phyloP scores from a whole-genome alignment of 2,888 invertebrate genomes.

The Ischnura elegans region DNA sequence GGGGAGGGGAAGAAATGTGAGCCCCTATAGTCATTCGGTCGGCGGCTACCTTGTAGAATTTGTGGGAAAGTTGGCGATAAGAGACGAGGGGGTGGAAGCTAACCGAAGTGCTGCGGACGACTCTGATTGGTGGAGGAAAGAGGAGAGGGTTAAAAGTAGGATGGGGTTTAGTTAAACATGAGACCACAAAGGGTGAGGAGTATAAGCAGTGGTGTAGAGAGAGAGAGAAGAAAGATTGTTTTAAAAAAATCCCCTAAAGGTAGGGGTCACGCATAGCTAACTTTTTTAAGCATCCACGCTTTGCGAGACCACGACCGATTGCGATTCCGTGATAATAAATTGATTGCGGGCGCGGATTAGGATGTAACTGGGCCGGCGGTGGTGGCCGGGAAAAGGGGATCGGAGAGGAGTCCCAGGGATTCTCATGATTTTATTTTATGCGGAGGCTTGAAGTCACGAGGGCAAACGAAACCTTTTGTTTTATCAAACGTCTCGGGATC shows the following conservation, averaged over 20 bases:
- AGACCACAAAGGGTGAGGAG: not conserved
- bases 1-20: conserved; percentile 1
- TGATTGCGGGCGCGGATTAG: conserved; percentile 64
- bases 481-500: not conserved
- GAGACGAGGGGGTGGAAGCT: not conserved
- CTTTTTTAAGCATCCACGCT: conserved; percentile 49
- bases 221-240: too few species aligned
- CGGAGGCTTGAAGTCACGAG: not conserved
- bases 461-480: not conserved
- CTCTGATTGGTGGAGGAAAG: not conserved
- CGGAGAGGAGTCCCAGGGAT: not conserved
- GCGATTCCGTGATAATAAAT: conserved; percentile 48
- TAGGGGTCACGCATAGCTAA: conserved; percentile 49
- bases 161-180: not conserved
- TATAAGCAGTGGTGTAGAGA: too few species aligned
- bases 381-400: not conserved
- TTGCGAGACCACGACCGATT: not conserved
- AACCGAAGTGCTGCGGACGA: not conserved
- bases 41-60: conserved; percentile 15
- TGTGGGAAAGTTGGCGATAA: conserved; percentile 64
- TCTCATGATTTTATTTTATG: not conserved
- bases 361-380: conserved; percentile 48
- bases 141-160: not conserved
- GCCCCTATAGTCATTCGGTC: not conserved
- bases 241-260: not conserved